Evolutionary conservation across 2,888 invertebrate species (phyloP), one percentile per base, ranked within the genome.

Genomic region (Leptinotarsa juncta): DNA sequence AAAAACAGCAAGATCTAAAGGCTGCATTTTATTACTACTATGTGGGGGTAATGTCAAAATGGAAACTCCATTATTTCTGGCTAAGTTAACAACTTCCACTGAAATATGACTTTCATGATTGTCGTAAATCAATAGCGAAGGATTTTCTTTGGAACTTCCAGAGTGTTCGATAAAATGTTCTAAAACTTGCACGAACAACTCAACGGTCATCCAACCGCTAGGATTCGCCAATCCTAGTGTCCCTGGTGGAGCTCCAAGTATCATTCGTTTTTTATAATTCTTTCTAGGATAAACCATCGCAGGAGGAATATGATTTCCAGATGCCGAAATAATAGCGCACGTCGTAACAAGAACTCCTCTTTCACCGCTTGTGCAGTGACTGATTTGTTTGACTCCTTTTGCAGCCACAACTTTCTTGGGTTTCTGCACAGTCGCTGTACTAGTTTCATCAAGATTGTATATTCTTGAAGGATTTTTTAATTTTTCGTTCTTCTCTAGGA

Each of bases 11-110:
- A 86, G 82, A 79, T 88, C 86, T 26, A 88, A 79, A 14, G 88
- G 88, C 81, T 89, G 88, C 69, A 89, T 65, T 77, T 86, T 87
- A 71, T 85, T 86, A 10, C 86, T 83, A 71, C 85, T 84, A 79
- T 88, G 87, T 18, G 87, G 87, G 32, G 73, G 73, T 50, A 70
- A 53, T 20, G 87, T 85, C 49, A 88, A 78, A 72, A 88, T 78
- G 55, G 84, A 81, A 26, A 88, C 84, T 18, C 87, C 87, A 80
- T 82, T 80, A 48, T 83, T 82, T 80, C 84, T 85, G 79, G 82
- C 85, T 79, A 78, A 77, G 78, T 83, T 84, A 75, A 73, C 15
- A 7, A 49, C 62, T 20, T 23, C 49, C 55, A 79, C 75, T 62
- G 72, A 77, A 53, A 83, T 70, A 76, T 86, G 85, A 32, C 83